A percentile compares a stretch with the other conserved stretches of the same genome.
phyloP scores from a whole-genome alignment of 2,113 vertebrate species.

The Neopipo cinnamomea region DNA sequence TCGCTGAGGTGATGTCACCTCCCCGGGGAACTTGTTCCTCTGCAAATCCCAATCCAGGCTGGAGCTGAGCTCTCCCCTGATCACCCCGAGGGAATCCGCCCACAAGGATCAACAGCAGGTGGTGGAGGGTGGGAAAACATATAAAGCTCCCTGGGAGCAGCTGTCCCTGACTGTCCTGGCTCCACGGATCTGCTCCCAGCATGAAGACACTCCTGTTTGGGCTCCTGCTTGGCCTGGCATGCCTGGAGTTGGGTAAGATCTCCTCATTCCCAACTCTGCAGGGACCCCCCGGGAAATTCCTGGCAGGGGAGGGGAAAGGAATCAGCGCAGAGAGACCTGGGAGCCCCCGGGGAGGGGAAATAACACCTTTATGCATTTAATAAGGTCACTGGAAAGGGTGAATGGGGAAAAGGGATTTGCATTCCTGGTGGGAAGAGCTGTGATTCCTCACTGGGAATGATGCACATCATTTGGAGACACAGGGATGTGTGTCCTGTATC shows the following conservation, averaged over 20 bases:
- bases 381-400: not conserved
- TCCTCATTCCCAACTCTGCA: accelerated
- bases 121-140: conserved; percentile 6
- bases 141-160: conserved; percentile 28
- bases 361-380: not conserved
- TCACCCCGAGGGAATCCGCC: not conserved
- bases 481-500: no score
- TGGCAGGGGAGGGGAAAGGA: not conserved
- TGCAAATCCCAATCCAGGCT: conserved; percentile 32
- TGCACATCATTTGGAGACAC: no score
- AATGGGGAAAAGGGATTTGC: not conserved
- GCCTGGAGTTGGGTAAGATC: conserved; percentile 25
- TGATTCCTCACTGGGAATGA: accelerated
- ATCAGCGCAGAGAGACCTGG: not conserved
- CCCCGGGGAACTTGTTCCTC: conserved; percentile 11
- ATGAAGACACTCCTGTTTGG: conserved; percentile 27
- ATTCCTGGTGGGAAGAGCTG: not conserved
- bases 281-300: not conserved
- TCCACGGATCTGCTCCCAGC: not conserved
- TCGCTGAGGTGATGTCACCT: not conserved
- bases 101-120: not conserved
- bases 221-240: conserved; percentile 9
- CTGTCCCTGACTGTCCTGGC: not conserved
- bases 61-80: not conserved
- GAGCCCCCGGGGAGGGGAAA: not conserved